A percentile compares a stretch with the other conserved stretches of the same genome.
Conservation (phyloP, 2,113 vertebrate genomes). For the Laterallus jamaicensis region DNA sequence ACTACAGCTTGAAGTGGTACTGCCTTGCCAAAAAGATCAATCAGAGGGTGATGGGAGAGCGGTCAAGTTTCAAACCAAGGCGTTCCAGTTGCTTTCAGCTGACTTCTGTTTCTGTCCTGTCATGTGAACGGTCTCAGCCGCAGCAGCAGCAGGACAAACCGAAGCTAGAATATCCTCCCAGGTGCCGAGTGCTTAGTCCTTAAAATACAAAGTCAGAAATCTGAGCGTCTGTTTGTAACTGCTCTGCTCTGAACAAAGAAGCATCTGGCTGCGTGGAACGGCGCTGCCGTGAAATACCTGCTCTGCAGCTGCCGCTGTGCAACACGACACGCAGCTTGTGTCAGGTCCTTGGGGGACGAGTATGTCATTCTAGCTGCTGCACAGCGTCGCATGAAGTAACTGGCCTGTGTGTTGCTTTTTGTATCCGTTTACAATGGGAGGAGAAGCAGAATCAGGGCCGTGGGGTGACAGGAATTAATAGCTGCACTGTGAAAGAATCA, state of each 20-base stretch:
- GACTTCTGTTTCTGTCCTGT: background rate
- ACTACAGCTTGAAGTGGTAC: background rate
- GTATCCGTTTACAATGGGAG: background rate
- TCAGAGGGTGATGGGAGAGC: background rate
- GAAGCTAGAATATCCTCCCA: background rate
- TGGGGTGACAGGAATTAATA: background rate
- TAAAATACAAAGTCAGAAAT: background rate
- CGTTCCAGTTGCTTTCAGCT: background rate
- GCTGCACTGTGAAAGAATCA: background rate
- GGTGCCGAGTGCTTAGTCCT: background rate
- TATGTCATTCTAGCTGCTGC: background rate
- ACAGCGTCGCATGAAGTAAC: background rate
- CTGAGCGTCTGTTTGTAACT: background rate
- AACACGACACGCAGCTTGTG: background rate
- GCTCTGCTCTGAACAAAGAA: background rate
- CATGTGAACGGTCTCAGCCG: background rate
- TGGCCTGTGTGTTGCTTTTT: background rate
- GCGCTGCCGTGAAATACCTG: background rate
- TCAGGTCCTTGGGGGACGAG: background rate
- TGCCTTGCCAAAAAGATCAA: background rate
- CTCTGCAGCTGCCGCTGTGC: constrained; percentile 19
- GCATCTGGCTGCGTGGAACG: background rate
- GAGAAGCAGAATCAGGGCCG: background rate
- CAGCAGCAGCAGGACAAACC: background rate
- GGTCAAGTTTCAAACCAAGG: background rate